These are phyloP conservation scores for Rhynchopsitta pachyrhyncha DNA, from an alignment of 2,113 vertebrate genomes.

Conservation along the genomic window DNA sequence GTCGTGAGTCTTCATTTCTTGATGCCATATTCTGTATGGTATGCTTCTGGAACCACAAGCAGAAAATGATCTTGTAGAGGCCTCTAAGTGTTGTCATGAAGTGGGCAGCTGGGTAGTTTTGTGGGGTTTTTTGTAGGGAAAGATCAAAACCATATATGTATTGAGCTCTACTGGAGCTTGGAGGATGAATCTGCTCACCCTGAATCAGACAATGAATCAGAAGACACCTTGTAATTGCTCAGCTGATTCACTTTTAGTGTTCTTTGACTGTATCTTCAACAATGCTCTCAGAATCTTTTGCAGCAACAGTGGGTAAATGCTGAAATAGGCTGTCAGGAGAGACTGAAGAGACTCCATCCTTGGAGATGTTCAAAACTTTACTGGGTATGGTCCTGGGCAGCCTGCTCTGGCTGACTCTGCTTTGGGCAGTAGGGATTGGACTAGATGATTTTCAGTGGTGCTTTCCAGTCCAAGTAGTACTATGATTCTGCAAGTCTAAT, in stretches of 20 bases:
- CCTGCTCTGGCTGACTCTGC: not conserved
- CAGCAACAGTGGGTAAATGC: not conserved
- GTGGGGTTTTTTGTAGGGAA: rapidly evolving
- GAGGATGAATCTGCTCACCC: not conserved
- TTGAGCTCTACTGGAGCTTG: not conserved
- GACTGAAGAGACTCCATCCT: not conserved
- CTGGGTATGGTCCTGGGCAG: not conserved
- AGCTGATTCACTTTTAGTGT: not conserved
- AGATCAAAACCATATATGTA: not conserved
- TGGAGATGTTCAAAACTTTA: not conserved
- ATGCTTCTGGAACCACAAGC: not conserved
- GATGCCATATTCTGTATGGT: not conserved
- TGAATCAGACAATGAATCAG: not conserved
- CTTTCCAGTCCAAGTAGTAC: not conserved
- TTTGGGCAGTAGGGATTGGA: not conserved
- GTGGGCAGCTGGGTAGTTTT: not conserved
- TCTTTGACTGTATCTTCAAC: not conserved
- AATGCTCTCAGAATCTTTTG: not conserved
- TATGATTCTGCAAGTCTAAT: not conserved
- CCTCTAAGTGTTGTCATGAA: not conserved
- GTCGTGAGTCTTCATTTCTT: not conserved
- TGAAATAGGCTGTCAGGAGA: not conserved
- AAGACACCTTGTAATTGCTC: not conserved
- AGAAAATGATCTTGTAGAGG: not conserved
- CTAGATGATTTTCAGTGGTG: not conserved